These are phyloP conservation scores for Rachycentron canadum DNA, from an alignment of 2,797 vertebrate species.

Conservation along the genomic window DNA sequence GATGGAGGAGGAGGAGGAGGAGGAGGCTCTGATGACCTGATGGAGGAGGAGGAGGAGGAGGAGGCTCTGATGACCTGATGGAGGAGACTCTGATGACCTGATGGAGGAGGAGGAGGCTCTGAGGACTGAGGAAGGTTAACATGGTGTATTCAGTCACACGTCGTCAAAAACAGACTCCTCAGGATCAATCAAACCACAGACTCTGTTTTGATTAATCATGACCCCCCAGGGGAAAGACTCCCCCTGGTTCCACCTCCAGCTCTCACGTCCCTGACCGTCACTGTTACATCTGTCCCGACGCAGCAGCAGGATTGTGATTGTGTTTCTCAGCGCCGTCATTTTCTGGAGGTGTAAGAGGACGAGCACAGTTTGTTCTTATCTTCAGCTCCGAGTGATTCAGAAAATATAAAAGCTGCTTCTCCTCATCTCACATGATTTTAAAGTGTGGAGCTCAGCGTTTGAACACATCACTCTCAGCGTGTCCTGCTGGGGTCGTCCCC, in stretches of 20 bases:
- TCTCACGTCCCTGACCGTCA: background rate
- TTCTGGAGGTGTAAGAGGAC: background rate
- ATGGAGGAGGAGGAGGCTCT: no score
- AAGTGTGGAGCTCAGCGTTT: background rate
- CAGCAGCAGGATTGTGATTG: background rate
- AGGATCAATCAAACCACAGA: no score
- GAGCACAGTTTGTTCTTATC: slow-evolving; percentile 9
- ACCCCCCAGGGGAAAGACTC: background rate
- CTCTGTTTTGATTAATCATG: background rate
- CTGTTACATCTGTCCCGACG: background rate
- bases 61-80: no score
- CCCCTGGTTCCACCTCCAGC: background rate
- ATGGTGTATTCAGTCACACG: no score
- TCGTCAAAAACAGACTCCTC: no score
- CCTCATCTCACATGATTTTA: slow-evolving; percentile 22
- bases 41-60: no score
- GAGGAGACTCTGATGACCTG: no score
- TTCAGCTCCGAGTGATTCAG: slow-evolving; percentile 3
- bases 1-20: no score
- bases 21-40: no score
- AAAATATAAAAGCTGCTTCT: slow-evolving; percentile 2
- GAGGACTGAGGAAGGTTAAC: no score
- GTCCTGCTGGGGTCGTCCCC: background rate
- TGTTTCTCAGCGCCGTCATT: slow-evolving; percentile 10
- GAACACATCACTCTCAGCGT: background rate